Evolutionary conservation across 2,113 vertebrate species (phyloP).

Genomic region (Eurystomus gularis): DNA sequence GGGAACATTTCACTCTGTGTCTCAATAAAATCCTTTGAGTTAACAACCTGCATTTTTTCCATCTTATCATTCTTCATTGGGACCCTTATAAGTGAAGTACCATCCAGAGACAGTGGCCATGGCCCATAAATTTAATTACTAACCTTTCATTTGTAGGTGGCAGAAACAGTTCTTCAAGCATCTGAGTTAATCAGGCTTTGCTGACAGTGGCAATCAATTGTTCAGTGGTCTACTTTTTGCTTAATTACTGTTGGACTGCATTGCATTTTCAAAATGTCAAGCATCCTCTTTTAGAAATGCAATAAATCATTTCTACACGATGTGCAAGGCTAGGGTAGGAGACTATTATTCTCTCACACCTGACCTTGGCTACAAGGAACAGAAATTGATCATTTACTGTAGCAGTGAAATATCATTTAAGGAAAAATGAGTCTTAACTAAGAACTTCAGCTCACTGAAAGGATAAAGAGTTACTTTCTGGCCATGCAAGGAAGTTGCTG

Average conservation of each 20-base stretch:
- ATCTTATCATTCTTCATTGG: conserved; percentile 35
- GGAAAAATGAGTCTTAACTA: conserved; percentile 27
- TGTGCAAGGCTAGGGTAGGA: conserved; percentile 29
- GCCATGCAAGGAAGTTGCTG: neutral
- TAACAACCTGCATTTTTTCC: conserved; percentile 12
- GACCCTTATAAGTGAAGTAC: conserved; percentile 43
- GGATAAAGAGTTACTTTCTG: neutral
- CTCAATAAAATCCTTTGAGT: conserved; percentile 2
- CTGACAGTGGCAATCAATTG: conserved; percentile 78
- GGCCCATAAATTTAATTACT: conserved; percentile 78
- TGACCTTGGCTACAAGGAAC: conserved; percentile 67
- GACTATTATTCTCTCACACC: conserved; percentile 66
- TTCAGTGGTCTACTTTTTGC: conserved; percentile 65
- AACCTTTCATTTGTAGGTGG: conserved; percentile 75
- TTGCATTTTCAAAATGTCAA: conserved; percentile 80
- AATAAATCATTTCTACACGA: conserved; percentile 75
- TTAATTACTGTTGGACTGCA: conserved; percentile 77
- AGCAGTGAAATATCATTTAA: conserved; percentile 29
- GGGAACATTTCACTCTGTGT: neutral
- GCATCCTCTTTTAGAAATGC: conserved; percentile 71
- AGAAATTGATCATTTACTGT: conserved; percentile 68
- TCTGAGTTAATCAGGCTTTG: conserved; percentile 78
- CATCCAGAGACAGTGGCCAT: conserved; percentile 55
- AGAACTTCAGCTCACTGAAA: neutral
- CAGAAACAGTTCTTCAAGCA: conserved; percentile 71